Evolutionary conservation across 2,797 vertebrate genomes (phyloP).

Genomic region (Pangasius djambal): DNA sequence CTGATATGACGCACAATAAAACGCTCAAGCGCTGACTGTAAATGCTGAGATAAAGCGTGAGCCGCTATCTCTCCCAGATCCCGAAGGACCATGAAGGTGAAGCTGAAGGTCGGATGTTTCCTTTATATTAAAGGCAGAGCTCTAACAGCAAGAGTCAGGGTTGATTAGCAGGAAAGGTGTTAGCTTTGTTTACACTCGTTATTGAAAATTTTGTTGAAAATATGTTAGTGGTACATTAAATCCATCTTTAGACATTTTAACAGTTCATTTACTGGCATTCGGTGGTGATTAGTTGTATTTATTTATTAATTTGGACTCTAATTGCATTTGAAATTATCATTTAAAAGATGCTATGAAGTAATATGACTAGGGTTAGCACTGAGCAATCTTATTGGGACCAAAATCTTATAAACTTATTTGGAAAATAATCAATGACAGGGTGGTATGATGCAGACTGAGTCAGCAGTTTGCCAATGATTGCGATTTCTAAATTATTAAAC

Average conservation of each 20-base stretch:
- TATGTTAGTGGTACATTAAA: background rate
- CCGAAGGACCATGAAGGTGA: background rate
- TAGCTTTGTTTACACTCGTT: background rate
- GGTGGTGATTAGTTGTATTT: background rate
- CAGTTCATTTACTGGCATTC: too few species aligned
- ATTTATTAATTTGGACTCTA: background rate
- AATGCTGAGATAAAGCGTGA: background rate
- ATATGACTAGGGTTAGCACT: too few species aligned
- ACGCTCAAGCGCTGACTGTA: background rate
- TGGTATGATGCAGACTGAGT: too few species aligned
- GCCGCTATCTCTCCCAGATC: slow-evolving; percentile 1
- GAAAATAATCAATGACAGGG: too few species aligned
- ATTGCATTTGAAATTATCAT: background rate
- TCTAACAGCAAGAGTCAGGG: background rate
- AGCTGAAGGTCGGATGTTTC: background rate
- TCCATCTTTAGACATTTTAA: too few species aligned
- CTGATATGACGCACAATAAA: slow-evolving; percentile 13
- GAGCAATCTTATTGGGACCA: too few species aligned
- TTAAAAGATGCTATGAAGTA: too few species aligned
- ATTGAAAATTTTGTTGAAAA: background rate
- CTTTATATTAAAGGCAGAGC: background rate
- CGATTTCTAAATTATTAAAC: too few species aligned
- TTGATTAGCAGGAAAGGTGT: background rate
- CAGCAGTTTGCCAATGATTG: too few species aligned
- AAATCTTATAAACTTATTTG: too few species aligned